Percentiles rank a stretch among this genome's conserved stretches.
phyloP scores from a whole-genome alignment of 2,113 vertebrate species.

The Chrysemys picta region DNA sequence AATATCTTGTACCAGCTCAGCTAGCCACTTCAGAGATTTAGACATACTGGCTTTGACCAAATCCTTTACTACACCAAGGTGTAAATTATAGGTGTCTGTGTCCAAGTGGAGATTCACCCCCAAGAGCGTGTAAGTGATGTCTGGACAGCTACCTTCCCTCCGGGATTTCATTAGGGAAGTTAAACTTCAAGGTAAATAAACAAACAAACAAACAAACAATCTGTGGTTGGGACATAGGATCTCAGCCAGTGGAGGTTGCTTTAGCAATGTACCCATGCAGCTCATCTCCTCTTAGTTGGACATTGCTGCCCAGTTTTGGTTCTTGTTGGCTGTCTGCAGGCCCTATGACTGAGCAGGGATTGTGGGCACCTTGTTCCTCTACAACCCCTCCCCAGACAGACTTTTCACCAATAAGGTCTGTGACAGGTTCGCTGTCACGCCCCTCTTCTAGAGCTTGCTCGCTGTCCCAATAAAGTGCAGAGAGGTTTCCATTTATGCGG shows the following conservation, averaged over 20 bases:
- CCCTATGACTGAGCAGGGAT: neutral
- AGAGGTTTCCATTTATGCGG: no score
- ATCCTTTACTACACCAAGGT: neutral
- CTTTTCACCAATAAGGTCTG: neutral
- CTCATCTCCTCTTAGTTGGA: neutral
- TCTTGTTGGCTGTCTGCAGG: neutral
- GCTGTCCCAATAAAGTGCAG: no score
- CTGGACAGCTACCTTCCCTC: neutral
- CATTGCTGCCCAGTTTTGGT: neutral
- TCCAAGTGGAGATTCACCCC: neutral
- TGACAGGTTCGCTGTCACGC: no score
- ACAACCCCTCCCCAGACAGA: neutral
- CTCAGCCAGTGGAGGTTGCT: neutral
- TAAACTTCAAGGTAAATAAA: neutral
- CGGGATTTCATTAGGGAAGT: neutral
- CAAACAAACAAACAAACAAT: neutral
- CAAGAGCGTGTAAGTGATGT: neutral
- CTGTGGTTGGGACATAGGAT: neutral
- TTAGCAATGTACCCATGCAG: neutral
- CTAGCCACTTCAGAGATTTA: neutral
- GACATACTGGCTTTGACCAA: neutral
- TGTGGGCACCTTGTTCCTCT: rapidly evolving
- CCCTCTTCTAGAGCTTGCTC: no score
- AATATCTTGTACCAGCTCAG: neutral
- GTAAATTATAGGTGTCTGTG: neutral